phyloP scores from a whole-genome alignment of 2,113 vertebrate genomes.

The Henicopernis longicauda region DNA sequence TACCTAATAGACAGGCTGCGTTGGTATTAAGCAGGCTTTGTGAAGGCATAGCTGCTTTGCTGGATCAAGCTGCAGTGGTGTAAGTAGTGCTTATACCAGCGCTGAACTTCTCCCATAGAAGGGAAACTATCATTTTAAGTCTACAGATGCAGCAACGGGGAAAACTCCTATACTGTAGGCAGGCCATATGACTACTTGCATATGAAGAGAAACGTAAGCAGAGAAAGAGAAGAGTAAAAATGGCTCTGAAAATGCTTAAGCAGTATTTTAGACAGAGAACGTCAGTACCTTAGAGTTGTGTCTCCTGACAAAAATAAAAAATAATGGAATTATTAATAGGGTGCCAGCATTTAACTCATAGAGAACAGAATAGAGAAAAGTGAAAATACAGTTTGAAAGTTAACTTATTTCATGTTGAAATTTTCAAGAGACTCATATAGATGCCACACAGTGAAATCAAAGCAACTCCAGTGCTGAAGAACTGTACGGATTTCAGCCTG shows the following conservation, averaged over 20 bases:
- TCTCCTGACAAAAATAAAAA: neutral
- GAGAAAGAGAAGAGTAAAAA: neutral
- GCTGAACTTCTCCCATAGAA: neutral
- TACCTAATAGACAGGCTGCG: rapidly evolving
- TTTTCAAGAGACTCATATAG: neutral
- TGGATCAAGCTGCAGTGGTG: neutral
- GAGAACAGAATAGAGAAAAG: neutral
- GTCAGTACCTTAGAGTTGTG: neutral
- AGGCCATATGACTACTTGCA: neutral
- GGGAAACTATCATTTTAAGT: neutral
- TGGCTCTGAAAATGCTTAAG: neutral
- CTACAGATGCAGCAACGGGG: neutral
- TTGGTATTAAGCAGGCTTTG: neutral
- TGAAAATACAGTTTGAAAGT: neutral
- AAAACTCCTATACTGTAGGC: neutral
- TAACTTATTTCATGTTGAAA: neutral
- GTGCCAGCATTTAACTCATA: neutral
- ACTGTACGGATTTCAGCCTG: neutral
- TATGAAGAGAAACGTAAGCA: neutral
- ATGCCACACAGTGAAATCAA: neutral
- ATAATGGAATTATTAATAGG: neutral
- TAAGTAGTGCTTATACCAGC: neutral
- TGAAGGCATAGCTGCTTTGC: neutral
- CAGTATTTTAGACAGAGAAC: neutral
- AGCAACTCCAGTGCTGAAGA: neutral